Percentiles rank a stretch among this genome's conserved stretches.
Conservation (phyloP, 1,140 invertebrate genomes). For the Pogonomyrmex barbatus region DNA sequence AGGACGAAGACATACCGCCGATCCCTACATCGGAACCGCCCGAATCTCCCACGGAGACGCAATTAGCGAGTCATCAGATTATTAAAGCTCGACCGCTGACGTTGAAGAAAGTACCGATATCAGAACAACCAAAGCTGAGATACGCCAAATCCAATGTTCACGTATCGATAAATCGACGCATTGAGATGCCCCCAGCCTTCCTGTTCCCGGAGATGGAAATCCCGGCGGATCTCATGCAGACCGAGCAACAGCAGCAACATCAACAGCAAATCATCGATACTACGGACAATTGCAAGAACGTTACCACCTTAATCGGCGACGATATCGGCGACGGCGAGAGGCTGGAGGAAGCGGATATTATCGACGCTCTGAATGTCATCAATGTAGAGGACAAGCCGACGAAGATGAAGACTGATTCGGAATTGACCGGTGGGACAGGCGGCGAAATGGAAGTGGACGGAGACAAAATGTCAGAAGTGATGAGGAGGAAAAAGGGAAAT, state of each 20-base stretch:
- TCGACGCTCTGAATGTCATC: slow-evolving; percentile 84
- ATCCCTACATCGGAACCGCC: slow-evolving; percentile 84
- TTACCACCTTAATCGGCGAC: slow-evolving; percentile 46
- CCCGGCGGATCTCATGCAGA: slow-evolving; percentile 87
- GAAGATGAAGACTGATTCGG: slow-evolving; percentile 84
- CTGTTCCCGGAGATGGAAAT: slow-evolving; percentile 92
- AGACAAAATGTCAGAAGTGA: slow-evolving; percentile 86
- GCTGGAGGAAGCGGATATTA: slow-evolving; percentile 84
- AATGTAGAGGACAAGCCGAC: slow-evolving; percentile 84
- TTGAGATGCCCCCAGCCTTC: slow-evolving; percentile 93
- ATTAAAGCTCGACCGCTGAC: slow-evolving; percentile 93
- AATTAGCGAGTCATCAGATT: slow-evolving; percentile 86
- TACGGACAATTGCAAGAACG: slow-evolving; percentile 78
- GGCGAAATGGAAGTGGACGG: slow-evolving; percentile 81
- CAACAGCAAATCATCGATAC: slow-evolving; percentile 74
- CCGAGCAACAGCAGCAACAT: slow-evolving; percentile 79
- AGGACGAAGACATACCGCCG: slow-evolving; percentile 84
- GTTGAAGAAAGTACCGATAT: slow-evolving; percentile 91
- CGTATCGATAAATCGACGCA: slow-evolving; percentile 90
- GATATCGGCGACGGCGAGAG: slow-evolving; percentile 80
- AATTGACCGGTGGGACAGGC: slow-evolving; percentile 46
- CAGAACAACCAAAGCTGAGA: slow-evolving; percentile 91
- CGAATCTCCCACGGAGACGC: slow-evolving; percentile 83
- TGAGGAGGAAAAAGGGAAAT: slow-evolving; percentile 92
- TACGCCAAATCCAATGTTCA: slow-evolving; percentile 88